Evolutionary conservation across 2,113 vertebrate genomes (phyloP).

Genomic region (Abramis brama): DNA sequence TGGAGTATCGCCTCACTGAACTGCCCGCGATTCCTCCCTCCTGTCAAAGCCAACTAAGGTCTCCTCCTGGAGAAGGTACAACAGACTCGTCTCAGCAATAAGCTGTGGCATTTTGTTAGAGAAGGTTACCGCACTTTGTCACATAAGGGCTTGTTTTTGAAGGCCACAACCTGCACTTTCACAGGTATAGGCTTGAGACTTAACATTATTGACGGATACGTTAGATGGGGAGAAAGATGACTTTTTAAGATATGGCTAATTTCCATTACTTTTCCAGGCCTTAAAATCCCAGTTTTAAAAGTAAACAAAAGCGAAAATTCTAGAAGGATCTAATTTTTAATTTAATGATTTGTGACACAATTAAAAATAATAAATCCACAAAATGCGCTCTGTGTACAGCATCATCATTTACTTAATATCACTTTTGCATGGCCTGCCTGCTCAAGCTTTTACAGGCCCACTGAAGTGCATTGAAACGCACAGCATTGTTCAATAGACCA

Average conservation of each 20-base stretch:
- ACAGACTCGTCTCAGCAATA: constrained; percentile 36
- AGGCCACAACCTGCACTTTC: constrained; percentile 65
- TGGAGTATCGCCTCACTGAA: constrained; percentile 3
- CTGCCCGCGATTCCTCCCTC: constrained; percentile 41
- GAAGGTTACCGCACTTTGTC: constrained; percentile 69
- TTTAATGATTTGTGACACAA: not conserved
- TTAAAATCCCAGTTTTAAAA: not conserved
- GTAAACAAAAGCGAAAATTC: not conserved
- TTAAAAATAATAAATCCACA: not conserved
- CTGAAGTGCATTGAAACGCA: no score
- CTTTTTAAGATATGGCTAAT: not conserved
- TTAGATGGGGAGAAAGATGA: not conserved
- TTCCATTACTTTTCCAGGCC: not conserved
- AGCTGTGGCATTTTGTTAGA: constrained; percentile 72
- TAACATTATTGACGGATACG: not conserved
- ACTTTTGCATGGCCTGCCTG: no score
- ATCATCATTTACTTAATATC: no score
- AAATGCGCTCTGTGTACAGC: not conserved
- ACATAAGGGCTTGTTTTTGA: constrained; percentile 65
- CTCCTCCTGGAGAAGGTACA: constrained; percentile 22
- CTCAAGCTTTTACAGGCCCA: no score
- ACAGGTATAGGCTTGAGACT: constrained; percentile 11
- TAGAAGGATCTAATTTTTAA: not conserved
- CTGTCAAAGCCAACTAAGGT: constrained; percentile 48
- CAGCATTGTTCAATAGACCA: no score